A percentile compares a stretch with the other conserved stretches of the same genome.
phyloP scores from a whole-genome alignment of 2,113 vertebrate genomes.

The Calcarius ornatus region DNA sequence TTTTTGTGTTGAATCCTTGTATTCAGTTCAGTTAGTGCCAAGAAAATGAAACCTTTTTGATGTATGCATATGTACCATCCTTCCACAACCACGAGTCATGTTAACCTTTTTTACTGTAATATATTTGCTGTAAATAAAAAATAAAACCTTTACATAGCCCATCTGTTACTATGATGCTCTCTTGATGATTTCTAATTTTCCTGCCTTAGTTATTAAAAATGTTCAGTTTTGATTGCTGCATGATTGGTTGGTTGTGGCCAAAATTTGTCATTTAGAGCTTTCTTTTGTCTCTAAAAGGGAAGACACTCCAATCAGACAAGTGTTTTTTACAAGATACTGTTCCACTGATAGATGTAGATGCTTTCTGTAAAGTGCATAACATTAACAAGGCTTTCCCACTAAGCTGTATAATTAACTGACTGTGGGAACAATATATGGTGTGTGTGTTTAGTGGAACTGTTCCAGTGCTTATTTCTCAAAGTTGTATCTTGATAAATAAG shows the following conservation, averaged over 20 bases:
- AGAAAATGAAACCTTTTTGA: neutral
- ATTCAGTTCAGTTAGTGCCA: neutral
- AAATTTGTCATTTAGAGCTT: neutral
- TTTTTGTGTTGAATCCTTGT: neutral
- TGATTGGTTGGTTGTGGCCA: neutral
- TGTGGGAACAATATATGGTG: neutral
- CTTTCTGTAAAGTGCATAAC: neutral
- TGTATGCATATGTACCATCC: neutral
- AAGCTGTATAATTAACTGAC: neutral
- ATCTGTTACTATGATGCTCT: neutral
- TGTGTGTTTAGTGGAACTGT: neutral
- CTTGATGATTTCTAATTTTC: neutral
- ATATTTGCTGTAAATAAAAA: conserved; percentile 66
- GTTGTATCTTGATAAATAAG: conserved; percentile 24
- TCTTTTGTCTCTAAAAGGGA: neutral
- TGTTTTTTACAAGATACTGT: neutral
- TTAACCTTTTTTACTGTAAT: conserved; percentile 51
- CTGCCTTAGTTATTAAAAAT: neutral
- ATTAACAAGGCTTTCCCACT: neutral
- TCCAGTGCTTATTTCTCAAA: conserved; percentile 2
- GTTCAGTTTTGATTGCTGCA: neutral
- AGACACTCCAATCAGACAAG: neutral
- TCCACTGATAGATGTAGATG: neutral
- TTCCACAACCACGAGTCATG: neutral
- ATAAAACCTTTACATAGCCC: neutral